Conservation (phyloP, 2,113 vertebrate species). For the Elanus axillaris region DNA sequence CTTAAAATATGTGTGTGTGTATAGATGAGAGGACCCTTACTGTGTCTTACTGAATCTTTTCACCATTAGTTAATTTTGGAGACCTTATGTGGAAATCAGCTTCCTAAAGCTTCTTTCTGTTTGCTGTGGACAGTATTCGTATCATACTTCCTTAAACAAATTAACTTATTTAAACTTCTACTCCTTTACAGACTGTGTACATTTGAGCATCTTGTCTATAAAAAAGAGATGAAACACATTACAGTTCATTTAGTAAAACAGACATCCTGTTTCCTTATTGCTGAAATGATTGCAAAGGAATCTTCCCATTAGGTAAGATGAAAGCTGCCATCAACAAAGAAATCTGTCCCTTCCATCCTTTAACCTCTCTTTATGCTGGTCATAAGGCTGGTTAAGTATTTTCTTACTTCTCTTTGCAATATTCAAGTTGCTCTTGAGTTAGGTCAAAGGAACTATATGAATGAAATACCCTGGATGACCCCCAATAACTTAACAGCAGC, state of each 20-base stretch:
- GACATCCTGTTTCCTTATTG: not conserved
- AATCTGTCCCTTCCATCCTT: not conserved
- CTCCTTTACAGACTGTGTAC: not conserved
- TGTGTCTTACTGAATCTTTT: slow-evolving; percentile 33
- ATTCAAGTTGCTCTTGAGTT: not conserved
- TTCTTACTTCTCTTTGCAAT: not conserved
- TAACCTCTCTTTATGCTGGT: not conserved
- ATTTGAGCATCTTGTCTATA: not conserved
- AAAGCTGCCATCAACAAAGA: not conserved
- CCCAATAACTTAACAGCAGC: not conserved
- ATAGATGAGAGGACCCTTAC: slow-evolving; percentile 56
- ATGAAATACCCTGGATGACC: not conserved
- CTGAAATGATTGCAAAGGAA: not conserved
- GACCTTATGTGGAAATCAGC: not conserved
- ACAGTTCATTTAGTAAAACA: not conserved
- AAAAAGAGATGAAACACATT: not conserved
- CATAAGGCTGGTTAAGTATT: not conserved
- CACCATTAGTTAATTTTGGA: slow-evolving; percentile 23
- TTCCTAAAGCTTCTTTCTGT: not conserved
- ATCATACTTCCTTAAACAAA: not conserved
- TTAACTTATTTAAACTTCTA: not conserved
- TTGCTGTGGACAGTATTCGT: not conserved
- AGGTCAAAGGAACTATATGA: not conserved
- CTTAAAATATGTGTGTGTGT: slow-evolving; percentile 38
- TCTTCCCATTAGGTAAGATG: not conserved